Percentiles rank a stretch among this genome's conserved stretches.
phyloP scores from a whole-genome alignment of 2,113 vertebrate species.

The Colistium nudipinnis region DNA sequence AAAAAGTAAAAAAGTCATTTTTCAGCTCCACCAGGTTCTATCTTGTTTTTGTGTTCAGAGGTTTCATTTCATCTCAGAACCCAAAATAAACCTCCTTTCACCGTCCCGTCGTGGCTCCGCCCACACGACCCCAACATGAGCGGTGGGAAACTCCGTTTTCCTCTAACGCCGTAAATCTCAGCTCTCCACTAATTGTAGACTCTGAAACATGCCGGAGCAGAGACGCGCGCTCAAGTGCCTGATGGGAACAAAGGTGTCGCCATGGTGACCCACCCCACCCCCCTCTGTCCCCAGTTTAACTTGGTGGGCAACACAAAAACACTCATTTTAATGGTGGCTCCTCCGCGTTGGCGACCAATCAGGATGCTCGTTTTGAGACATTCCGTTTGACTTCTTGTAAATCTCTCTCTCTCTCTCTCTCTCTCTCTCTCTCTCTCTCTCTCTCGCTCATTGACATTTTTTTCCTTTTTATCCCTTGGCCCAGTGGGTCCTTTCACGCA shows the following conservation, averaged over 20 bases:
- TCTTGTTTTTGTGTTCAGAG: too few relatives aligned
- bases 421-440: background rate
- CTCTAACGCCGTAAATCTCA: background rate
- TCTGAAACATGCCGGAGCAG: slow-evolving; percentile 24
- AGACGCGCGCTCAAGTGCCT: background rate
- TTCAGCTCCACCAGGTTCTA: too few relatives aligned
- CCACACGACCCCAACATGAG: background rate
- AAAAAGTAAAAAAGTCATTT: too few relatives aligned
- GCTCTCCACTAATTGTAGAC: background rate
- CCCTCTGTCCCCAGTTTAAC: background rate
- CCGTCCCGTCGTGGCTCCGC: too few relatives aligned
- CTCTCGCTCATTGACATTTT: too few relatives aligned
- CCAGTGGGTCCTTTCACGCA: slow-evolving; percentile 25
- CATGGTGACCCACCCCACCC: slow-evolving; percentile 35
- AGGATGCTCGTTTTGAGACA: background rate
- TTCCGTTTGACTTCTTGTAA: background rate
- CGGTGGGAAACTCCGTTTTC: slow-evolving; percentile 9
- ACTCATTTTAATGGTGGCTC: background rate
- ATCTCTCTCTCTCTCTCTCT: background rate
- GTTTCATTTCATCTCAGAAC: background rate
- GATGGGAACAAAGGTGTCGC: slow-evolving; percentile 53
- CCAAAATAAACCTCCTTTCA: background rate
- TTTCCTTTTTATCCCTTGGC: slow-evolving; percentile 8
- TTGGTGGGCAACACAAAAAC: too few relatives aligned
- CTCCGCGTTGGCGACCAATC: slow-evolving; percentile 8